Conservation (phyloP, 2,888 invertebrate genomes). For the Himalopsyche tibetana region DNA sequence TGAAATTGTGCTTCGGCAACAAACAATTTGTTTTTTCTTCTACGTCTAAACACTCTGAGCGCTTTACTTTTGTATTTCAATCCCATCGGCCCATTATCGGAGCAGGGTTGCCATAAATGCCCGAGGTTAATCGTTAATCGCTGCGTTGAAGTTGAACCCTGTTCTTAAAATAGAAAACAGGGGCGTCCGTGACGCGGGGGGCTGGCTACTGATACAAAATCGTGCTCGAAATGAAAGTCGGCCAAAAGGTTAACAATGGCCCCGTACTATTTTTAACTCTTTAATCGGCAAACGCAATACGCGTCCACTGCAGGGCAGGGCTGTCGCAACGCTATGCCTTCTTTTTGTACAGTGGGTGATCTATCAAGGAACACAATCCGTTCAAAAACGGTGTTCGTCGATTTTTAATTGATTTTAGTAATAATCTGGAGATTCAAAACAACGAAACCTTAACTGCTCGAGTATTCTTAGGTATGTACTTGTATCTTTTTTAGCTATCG, state of each 20-base stretch:
- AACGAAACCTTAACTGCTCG: too few species aligned
- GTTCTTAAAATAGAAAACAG: constrained; percentile 22
- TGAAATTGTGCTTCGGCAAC: too few species aligned
- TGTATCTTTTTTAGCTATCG: too few species aligned
- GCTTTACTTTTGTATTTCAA: too few species aligned
- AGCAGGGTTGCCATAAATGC: constrained; percentile 35
- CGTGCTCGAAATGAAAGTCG: constrained; percentile 22
- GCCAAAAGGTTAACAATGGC: constrained; percentile 41
- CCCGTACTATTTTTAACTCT: constrained; percentile 41
- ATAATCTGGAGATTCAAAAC: too few species aligned
- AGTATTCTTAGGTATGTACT: too few species aligned
- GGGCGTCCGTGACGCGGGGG: constrained; percentile 29
- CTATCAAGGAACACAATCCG: too few species aligned
- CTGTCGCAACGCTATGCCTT: neutral
- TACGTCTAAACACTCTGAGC: too few species aligned
- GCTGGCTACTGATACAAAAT: neutral
- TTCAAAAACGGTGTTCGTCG: too few species aligned
- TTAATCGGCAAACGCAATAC: constrained; percentile 31
- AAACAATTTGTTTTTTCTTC: too few species aligned
- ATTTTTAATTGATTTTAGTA: too few species aligned
- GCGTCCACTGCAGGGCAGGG: neutral
- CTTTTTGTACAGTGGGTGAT: too few species aligned
- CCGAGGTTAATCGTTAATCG: constrained; percentile 24
- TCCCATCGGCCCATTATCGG: neutral
- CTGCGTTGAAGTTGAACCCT: constrained; percentile 38